Evolutionary conservation across 2,888 invertebrate genomes (phyloP), one percentile per base, ranked within the genome.

Genomic region (Leptopterna dolabrata): DNA sequence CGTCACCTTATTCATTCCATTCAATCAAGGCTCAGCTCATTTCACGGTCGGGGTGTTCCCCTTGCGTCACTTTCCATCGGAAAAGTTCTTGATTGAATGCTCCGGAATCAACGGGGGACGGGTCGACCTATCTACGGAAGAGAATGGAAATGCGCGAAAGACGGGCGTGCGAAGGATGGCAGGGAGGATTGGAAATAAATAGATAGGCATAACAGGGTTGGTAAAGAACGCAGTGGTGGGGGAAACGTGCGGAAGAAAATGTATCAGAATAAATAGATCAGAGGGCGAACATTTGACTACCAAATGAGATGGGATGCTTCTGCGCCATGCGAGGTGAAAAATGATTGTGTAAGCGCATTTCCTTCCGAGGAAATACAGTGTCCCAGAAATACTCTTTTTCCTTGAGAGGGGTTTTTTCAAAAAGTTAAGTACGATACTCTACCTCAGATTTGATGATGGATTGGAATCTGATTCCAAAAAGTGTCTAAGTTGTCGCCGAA

Each of bases 251-350:
- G 63, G 63, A 36, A 19, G 73, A 73, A 73, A 73, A 73, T 73
- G 73, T 73, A 73, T 73, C 73, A 73, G 73, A 73, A 73, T 36
- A 73, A 73, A 73, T 73, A 73, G 36, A 73, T 73, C 73, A 36
- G 73, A 36, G 41, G 73, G 73, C 1, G 24, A 24, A 14, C 73
- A 73, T 73, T 73, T 73, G 73, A 73, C 73, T 73, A 73, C 73
- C 73, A 73, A 73, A 73, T 73, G 19, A 41, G 41, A 16, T 19
- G n/a, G 16, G 73, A 19, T 36, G 36, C 73, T 73, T 73, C 36
- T 73, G 63, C 41, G 73, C 73, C 30, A 41, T 73, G 41, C 19
- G 73, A 36, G 41, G 73, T 73, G 73, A 73, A 73, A 73, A 73
- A 73, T 73, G 30, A 36, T 73, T 30, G 73, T 41, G 36, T 24